These are phyloP conservation scores for Caenorhabditis sp. DNA, from an alignment of 2,888 invertebrate genomes.

Conservation along the genomic window DNA sequence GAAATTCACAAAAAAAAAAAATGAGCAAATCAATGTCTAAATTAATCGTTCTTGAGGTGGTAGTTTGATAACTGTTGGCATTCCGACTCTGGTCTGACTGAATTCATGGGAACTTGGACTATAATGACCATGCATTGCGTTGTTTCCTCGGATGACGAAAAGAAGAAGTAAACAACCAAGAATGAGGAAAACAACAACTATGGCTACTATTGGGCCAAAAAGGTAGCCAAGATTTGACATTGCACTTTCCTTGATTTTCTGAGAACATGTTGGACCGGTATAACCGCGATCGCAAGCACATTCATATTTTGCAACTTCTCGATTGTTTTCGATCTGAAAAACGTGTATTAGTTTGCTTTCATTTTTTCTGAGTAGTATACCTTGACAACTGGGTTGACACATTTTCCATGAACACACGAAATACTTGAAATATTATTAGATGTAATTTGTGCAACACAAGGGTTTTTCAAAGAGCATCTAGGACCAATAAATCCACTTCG, in stretches of 20 bases:
- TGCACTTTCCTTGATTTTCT: slow-evolving; percentile 52
- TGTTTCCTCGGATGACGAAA: slow-evolving; percentile 61
- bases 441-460: slow-evolving; percentile 59
- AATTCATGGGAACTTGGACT: slow-evolving; percentile 60
- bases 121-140: slow-evolving; percentile 67
- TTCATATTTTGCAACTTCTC: slow-evolving; percentile 59
- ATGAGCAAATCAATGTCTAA: slow-evolving; percentile 3
- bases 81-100: slow-evolving; percentile 26
- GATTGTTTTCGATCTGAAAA: slow-evolving; percentile 45
- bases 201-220: slow-evolving; percentile 59
- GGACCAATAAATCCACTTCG: slow-evolving; percentile 50
- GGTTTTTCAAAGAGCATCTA: slow-evolving; percentile 59
- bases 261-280: slow-evolving; percentile 60
- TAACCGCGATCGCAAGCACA: slow-evolving; percentile 64
- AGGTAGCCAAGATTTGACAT: slow-evolving; percentile 56
- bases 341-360: neutral
- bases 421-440: slow-evolving; percentile 48
- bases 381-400: slow-evolving; percentile 49
- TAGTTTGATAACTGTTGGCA: slow-evolving; percentile 59
- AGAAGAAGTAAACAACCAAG: slow-evolving; percentile 64
- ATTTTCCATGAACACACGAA: slow-evolving; percentile 57
- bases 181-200: slow-evolving; percentile 58
- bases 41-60: slow-evolving; percentile 61
- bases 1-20: neutral
- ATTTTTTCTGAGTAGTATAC: slow-evolving; percentile 23